Base-by-base conservation (phyloP, 2,113 vertebrate genomes). In the Elephantulus edwardii region DNA sequence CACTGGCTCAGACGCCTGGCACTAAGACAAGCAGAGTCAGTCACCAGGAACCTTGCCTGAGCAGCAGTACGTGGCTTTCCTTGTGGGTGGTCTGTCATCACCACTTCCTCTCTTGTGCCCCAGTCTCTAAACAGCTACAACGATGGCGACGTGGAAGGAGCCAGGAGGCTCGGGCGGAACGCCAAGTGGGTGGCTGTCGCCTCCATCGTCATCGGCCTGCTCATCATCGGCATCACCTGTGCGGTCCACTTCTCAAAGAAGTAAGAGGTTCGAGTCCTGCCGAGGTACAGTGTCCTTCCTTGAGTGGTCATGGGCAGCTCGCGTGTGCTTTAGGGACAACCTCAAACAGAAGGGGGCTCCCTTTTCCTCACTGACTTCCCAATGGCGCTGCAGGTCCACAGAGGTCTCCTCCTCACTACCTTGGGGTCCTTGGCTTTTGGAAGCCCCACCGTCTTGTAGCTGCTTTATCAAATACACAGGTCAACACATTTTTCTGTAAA, bases 41-140 rank as follows among this genome's bases (percentile, higher is more conserved):
- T 26, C 35, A 10, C 46, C 42, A 50, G 8, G 46, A 58, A 30
- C n/a, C 26, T 60, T 52, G 33, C 68, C 44, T 40, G 28, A 42
- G 44, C 50, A 81, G 20, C 38, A 17, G n/a, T 50, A 0, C 48
- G 48, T 26, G 8, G 33, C 70, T 76, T 83, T 83, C 75, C 64
- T 46, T 44, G 26, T 33, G 38, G n/a, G 5, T 46, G 33, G 8
- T 42, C 66, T 78, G 17, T 91, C n/a, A 42, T 92, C 91, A 95
- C 66, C 52, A 71, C 56, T 26, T 83, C 33, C 93, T 54, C 75
- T 35, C 87, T 95, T 97, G 77, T 96, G 30, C 96, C 91, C 85
- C 75, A 99, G 98, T 97, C 99, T 90, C 97, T 98, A 92, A 98
- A 97, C 97, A 99, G 98, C 93, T 98, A 98, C n/a, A 97, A 98